Evolutionary conservation across 1,140 invertebrate genomes (phyloP), one percentile per base, ranked within the genome.

Genomic region (Neuroterus valhalla): DNA sequence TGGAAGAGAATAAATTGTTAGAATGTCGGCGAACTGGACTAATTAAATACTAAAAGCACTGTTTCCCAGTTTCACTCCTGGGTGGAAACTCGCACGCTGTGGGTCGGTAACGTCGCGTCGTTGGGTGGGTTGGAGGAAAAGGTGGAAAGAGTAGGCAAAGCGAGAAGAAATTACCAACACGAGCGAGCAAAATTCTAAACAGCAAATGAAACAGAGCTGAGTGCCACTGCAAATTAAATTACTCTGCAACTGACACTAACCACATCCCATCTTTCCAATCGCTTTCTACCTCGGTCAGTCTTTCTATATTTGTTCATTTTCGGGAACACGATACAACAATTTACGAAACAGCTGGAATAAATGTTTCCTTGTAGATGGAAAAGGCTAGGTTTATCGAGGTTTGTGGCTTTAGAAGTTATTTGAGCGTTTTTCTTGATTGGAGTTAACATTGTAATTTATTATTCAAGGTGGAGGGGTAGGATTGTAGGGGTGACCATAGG

Each of bases 21-120:
- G 69, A 62, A 42, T 43, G 48, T 69, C 74, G 50, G 50, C 70
- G 45, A 74, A 69, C 31, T 45, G 50, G 68, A 66, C 50, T 82
- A 83, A 81, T 83, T 83, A 83, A 82, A 82, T 68, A 43, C 19
- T 68, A 77, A 26, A 72, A 73, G 46, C 50, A 67, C 26, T 44
- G 74, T 71, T 55, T 48, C 23, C 50, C 10, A 19, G 43, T 48
- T 17, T 10, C 43, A 3, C 50, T n/a, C 26, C 38, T 62, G 42
- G 26, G 26, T 71, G 52, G 10, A 70, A 71, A 71, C 50, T 55
- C 8, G 1, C 12, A 15, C 55, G n/a, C 21, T 62, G 23, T 5
- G 15, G 21, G 23, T 38, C 31, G 12, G 21, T 15, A 62, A 31
- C 42, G 70, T 38, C 21, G 10, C 15, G 66, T 38, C 21, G 10